These are phyloP conservation scores for Eulemur macaco DNA, from an alignment of 2,113 vertebrate genomes.

Conservation along the genomic window DNA sequence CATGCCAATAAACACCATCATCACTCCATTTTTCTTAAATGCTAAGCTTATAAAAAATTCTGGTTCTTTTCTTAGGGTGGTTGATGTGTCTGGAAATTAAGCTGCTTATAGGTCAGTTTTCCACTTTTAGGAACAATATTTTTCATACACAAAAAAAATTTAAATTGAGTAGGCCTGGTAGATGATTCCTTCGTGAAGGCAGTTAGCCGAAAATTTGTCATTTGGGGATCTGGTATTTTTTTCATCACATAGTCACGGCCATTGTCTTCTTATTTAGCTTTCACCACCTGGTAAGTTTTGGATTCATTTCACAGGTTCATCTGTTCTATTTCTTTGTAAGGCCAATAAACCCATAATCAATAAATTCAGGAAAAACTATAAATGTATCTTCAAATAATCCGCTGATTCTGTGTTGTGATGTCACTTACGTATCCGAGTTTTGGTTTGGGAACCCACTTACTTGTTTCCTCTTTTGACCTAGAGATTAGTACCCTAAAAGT, in stretches of 20 bases:
- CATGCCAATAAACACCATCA: not conserved
- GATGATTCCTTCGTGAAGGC: not conserved
- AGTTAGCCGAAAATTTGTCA: not conserved
- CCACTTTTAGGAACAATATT: not conserved
- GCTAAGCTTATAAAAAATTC: not conserved
- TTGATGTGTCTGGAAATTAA: not conserved
- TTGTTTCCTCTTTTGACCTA: not conserved
- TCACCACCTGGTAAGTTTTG: not conserved
- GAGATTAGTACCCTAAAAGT: slow-evolving; percentile 39
- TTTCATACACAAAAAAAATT: not conserved
- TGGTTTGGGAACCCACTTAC: not conserved
- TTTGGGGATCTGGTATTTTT: not conserved
- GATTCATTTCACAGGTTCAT: not conserved
- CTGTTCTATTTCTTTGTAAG: not conserved
- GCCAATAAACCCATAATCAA: not conserved
- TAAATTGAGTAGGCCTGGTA: not conserved
- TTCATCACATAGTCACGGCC: rapidly evolving
- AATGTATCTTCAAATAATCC: not conserved
- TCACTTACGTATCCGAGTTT: not conserved
- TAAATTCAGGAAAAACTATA: not conserved
- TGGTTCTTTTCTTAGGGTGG: not conserved
- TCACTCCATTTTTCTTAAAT: not conserved
- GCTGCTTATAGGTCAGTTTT: not conserved
- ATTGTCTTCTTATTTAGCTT: not conserved
- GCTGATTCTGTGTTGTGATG: not conserved